Evolutionary conservation across 2,113 vertebrate genomes (phyloP), one percentile per base, ranked within the genome.

Genomic region (Sula dactylatra): DNA sequence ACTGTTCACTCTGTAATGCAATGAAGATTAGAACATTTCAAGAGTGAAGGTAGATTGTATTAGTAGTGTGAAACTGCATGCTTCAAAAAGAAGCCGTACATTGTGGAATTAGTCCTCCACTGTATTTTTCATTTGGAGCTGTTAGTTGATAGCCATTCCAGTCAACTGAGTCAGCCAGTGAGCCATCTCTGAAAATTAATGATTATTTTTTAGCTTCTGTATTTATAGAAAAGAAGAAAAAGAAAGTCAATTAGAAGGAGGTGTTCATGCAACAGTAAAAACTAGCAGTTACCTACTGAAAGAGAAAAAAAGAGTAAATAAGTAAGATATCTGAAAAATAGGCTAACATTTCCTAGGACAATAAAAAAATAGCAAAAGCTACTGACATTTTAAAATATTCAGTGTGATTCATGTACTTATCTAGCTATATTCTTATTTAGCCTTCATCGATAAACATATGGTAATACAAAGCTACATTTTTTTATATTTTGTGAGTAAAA

Each of bases 361-460:
- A 58, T 16, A 29, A 73, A 67, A 67, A 89, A 29, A 55, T 13
- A n/a, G 16, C 3, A 67, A 64, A 85, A 85, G 4, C 17, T 61
- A 52, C 5, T 20, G 12, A 44, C 6, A n/a, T 72, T 79, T 94
- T 13, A 54, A 89, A 90, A 77, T 58, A 66, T 36, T 55, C 36
- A 36, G 7, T 42, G 18, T 32, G 79, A 34, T 36, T 89, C 16
- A n/a, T 54, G 15, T 32, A 56, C 13, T 72, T 82, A 49, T 11
- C 13, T 70, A 62, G 17, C 3, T 21, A 32, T 65, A 79, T 56
- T 76, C 18, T 76, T 66, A 44, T 65, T 76, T 82, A 82, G 11
- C 10, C 13, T 59, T 54, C 20, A 42, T 18, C 0, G 0, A 16
- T 38, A 21, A 65, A 26, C 11, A 15, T 38, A 59, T 21, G 12